phyloP scores from a whole-genome alignment of 35 echinoderm and acorn worm species.

The Holothuria glaberrima region DNA sequence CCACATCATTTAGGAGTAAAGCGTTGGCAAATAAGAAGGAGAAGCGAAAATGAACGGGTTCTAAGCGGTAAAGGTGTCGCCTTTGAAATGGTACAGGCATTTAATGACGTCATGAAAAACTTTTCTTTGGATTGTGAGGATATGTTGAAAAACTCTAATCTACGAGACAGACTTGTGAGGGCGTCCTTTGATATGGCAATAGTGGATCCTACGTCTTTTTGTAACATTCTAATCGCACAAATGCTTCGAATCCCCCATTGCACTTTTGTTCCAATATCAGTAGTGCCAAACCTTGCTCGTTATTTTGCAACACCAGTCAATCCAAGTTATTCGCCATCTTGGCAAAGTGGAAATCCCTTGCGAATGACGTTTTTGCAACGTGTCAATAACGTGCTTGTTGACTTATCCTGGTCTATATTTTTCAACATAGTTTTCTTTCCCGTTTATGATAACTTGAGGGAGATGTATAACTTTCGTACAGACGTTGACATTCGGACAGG shows the following conservation, averaged over 20 bases:
- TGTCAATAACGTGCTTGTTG: background rate
- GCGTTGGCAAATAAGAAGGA: background rate
- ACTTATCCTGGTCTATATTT: constrained; percentile 32
- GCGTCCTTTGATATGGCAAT: constrained; percentile 36
- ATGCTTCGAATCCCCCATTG: constrained; percentile 30
- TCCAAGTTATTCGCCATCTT: constrained; percentile 37
- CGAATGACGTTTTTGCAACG: constrained; percentile 34
- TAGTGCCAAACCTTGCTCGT: background rate
- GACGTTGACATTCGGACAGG: background rate
- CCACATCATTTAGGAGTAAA: background rate
- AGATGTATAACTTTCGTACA: background rate
- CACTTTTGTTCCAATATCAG: constrained; percentile 15
- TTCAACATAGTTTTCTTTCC: constrained; percentile 15
- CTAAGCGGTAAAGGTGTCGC: constrained; percentile 2
- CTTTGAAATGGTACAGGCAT: background rate
- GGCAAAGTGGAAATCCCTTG: constrained; percentile 7
- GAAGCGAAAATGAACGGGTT: constrained; percentile 8
- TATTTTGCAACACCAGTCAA: constrained; percentile 35
- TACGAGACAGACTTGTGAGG: constrained; percentile 19
- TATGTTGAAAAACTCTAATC: background rate
- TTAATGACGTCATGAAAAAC: constrained; percentile 39
- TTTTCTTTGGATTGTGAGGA: constrained; percentile 59
- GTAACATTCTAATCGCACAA: constrained; percentile 8
- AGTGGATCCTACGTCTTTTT: constrained; percentile 13
- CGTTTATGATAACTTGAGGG: background rate